phyloP scores from a whole-genome alignment of 2,888 invertebrate species.

The Diogma glabrata region DNA sequence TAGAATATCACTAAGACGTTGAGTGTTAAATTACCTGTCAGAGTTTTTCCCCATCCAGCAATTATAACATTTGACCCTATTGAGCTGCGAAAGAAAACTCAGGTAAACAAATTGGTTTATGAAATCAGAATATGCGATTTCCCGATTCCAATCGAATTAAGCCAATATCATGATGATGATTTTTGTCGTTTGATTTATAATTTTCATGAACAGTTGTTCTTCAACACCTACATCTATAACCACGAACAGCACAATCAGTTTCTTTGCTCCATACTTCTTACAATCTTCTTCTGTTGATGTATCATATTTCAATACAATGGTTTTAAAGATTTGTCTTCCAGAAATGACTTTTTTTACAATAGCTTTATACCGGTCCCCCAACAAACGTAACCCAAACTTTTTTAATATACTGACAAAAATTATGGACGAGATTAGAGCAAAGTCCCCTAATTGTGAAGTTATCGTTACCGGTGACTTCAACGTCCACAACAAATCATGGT shows the following conservation, averaged over 20 bases:
- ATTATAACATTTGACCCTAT: constrained; percentile 42
- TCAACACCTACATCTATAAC: constrained; percentile 49
- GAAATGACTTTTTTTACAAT: no score
- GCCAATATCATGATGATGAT: constrained; percentile 50
- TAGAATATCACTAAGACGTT: background rate
- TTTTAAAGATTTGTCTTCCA: no score
- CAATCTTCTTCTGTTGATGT: constrained; percentile 22
- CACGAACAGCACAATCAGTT: constrained; percentile 40
- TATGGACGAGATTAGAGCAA: no score
- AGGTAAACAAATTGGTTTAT: constrained; percentile 48
- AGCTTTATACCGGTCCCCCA: no score
- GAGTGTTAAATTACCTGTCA: constrained; percentile 26
- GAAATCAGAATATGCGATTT: constrained; percentile 44
- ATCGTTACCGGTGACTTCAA: no score
- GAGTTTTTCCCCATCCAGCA: constrained; percentile 52
- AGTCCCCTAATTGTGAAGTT: no score
- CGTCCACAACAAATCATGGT: no score
- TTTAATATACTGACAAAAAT: no score
- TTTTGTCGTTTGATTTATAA: constrained; percentile 43
- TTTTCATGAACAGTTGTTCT: constrained; percentile 50
- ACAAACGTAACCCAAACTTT: no score
- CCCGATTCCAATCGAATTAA: constrained; percentile 34
- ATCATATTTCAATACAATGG: no score
- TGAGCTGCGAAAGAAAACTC: constrained; percentile 27
- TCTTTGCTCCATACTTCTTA: constrained; percentile 42